Conservation (phyloP, 2,888 invertebrate genomes). For the Cerceris rybyensis region DNA sequence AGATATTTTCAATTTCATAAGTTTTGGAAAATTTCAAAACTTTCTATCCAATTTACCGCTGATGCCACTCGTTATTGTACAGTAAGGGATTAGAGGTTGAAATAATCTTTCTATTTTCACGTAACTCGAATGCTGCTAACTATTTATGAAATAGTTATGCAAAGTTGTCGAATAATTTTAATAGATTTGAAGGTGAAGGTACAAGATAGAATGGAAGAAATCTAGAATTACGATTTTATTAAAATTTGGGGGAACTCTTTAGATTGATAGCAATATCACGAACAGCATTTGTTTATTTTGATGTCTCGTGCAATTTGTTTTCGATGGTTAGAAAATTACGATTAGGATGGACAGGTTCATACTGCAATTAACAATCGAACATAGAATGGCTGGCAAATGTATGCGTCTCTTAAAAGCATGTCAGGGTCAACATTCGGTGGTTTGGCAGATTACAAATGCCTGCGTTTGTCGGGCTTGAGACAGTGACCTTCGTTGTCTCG, state of each 20-base stretch:
- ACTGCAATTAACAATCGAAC: constrained; percentile 15
- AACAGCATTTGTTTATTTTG: too few relatives aligned
- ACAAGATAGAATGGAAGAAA: too few relatives aligned
- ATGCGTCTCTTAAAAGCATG: constrained; percentile 56
- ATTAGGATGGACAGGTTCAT: neutral
- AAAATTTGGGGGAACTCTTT: too few relatives aligned
- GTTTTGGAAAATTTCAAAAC: too few relatives aligned
- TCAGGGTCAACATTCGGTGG: constrained; percentile 66
- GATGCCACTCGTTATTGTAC: too few relatives aligned
- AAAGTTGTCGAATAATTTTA: neutral
- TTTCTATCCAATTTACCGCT: too few relatives aligned
- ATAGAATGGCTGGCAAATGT: constrained; percentile 47
- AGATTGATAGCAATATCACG: too few relatives aligned
- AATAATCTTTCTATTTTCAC: neutral
- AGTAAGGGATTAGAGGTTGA: neutral
- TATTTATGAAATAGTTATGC: neutral
- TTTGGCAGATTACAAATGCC: constrained; percentile 49
- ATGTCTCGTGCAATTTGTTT: neutral
- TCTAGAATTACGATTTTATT: too few relatives aligned
- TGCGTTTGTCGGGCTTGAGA: constrained; percentile 20
- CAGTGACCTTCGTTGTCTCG: constrained; percentile 12
- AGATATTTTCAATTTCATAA: too few relatives aligned
- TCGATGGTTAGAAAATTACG: neutral
- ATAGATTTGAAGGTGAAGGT: neutral
- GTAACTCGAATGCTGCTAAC: neutral